Conservation (phyloP, 2,797 vertebrate species). For the Nyctibius grandis region DNA sequence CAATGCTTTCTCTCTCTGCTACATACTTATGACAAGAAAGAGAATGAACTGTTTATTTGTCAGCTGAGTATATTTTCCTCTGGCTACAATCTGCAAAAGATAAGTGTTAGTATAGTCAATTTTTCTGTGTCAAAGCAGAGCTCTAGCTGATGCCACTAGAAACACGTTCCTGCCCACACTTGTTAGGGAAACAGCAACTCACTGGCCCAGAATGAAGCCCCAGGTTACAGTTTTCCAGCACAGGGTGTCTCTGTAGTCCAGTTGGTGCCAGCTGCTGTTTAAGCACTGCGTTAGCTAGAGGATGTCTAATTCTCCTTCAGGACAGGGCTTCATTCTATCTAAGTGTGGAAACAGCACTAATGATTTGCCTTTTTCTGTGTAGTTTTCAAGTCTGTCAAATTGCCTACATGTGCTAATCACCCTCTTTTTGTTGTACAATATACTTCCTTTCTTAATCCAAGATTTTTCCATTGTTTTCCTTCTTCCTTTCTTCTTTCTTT, state of each 20-base stretch:
- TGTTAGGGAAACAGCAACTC: background rate
- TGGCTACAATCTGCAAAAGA: background rate
- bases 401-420: accelerated
- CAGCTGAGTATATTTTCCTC: background rate
- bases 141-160: background rate
- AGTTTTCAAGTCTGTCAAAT: background rate
- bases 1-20: background rate
- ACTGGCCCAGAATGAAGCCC: background rate
- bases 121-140: background rate
- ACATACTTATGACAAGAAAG: background rate
- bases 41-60: background rate
- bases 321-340: background rate
- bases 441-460: background rate
- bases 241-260: accelerated
- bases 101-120: background rate
- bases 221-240: background rate
- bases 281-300: background rate
- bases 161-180: background rate
- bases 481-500: too few relatives aligned
- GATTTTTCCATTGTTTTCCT: background rate
- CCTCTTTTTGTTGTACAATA: background rate
- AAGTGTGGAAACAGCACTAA: background rate
- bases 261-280: background rate
- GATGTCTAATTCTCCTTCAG: background rate
- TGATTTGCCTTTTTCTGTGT: background rate